phyloP scores from a whole-genome alignment of 2,113 vertebrate genomes.

The rat (Rattus norvegicus) region GRCr8 NC_086019.1:100283001-100283500 shows the following conservation, averaged over 20 bases:
- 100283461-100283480: background rate
- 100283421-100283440: background rate
- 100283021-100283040: too few species aligned
- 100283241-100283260: background rate
- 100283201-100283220: background rate
- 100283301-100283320: background rate
- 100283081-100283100: too few species aligned
- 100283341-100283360: background rate
- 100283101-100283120: too few species aligned
- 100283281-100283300: background rate
- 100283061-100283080: too few species aligned
- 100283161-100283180: too few species aligned
- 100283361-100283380: background rate
- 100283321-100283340: background rate
- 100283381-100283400: background rate
- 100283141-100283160: too few species aligned
- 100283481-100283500: background rate
- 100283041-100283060: too few species aligned
- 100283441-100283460: background rate
- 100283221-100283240: background rate
- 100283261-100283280: background rate
- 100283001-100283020: too few species aligned
- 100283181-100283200: background rate
- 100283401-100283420: background rate
- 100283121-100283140: too few species aligned